These are phyloP conservation scores for Brotula barbata DNA, from an alignment of 2,797 vertebrate species.

Conservation along the genomic window DNA sequence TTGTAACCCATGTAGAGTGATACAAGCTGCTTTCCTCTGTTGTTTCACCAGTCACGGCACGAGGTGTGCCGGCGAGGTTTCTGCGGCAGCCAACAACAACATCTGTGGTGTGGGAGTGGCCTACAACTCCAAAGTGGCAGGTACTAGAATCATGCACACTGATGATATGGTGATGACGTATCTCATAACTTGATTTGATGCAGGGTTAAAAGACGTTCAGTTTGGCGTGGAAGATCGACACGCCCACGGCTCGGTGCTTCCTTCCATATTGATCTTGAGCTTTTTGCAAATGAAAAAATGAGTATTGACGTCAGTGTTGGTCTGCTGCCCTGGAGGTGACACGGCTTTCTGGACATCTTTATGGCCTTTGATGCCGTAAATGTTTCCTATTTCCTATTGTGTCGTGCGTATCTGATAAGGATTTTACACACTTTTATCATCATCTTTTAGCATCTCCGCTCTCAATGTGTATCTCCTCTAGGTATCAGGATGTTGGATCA, in stretches of 20 bases:
- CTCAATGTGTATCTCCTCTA: constrained; percentile 44
- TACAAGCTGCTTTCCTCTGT: too few species aligned
- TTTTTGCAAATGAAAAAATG: constrained; percentile 23
- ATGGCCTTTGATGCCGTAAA: constrained; percentile 1
- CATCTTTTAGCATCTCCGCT: too few species aligned
- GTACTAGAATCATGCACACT: too few species aligned
- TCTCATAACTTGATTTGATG: constrained; percentile 34
- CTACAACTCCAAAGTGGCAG: constrained; percentile 97
- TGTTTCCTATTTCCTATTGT: neutral
- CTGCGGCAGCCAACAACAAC: constrained; percentile 96
- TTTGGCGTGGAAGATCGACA: too few species aligned
- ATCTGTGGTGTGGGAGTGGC: constrained; percentile 98
- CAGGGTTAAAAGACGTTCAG: constrained; percentile 31
- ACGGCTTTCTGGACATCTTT: constrained; percentile 3
- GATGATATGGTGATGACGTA: too few species aligned
- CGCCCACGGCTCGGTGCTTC: constrained; percentile 23
- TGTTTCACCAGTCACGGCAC: constrained; percentile 89
- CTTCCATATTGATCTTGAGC: constrained; percentile 44
- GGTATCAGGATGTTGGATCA: constrained; percentile 99
- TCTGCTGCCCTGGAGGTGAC: constrained; percentile 9
- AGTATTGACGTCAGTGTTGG: constrained; percentile 34
- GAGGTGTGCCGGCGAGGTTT: constrained; percentile 96
- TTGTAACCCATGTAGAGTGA: too few species aligned
- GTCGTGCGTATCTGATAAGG: neutral
- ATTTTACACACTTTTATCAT: neutral